Percentiles rank a stretch among this genome's conserved stretches.
Evolutionary conservation across 1,140 invertebrate genomes (phyloP).

Genomic region (Amphibalanus amphitrite): DNA sequence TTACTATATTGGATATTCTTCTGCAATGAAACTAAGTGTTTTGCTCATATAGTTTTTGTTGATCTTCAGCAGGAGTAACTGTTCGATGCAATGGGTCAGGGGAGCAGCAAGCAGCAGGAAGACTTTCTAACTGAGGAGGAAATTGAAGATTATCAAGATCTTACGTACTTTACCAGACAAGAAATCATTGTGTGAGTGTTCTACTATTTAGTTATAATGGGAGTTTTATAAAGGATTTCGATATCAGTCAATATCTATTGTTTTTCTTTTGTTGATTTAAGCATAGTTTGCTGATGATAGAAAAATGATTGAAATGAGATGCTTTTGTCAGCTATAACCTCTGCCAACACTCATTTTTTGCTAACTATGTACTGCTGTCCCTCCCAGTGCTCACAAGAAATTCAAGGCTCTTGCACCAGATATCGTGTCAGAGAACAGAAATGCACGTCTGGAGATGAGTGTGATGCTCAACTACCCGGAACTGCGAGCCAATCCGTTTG

Average conservation of each 20-base stretch:
- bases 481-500: slow-evolving; percentile 66
- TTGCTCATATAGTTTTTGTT: too few relatives aligned
- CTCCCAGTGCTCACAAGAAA: slow-evolving; percentile 62
- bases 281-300: background rate
- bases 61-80: too few relatives aligned
- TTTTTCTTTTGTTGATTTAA: too few relatives aligned
- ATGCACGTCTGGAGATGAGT: slow-evolving; percentile 62
- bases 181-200: slow-evolving; percentile 73
- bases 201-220: background rate
- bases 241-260: background rate
- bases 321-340: background rate
- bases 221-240: background rate
- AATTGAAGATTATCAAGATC: slow-evolving; percentile 72
- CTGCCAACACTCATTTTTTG: slow-evolving; percentile 4
- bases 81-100: slow-evolving; percentile 47
- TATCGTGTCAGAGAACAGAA: slow-evolving; percentile 63
- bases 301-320: background rate
- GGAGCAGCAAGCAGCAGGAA: slow-evolving; percentile 39
- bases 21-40: too few relatives aligned
- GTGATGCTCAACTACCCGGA: slow-evolving; percentile 63
- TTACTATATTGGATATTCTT: too few relatives aligned
- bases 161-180: slow-evolving; percentile 78
- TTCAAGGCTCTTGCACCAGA: slow-evolving; percentile 67
- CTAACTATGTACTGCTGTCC: slow-evolving; percentile 10
- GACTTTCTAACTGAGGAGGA: slow-evolving; percentile 56